Percentiles rank a stretch among this genome's conserved stretches.
Conservation (phyloP, 2,797 vertebrate genomes). For the Petrocephalus sullivani region DNA sequence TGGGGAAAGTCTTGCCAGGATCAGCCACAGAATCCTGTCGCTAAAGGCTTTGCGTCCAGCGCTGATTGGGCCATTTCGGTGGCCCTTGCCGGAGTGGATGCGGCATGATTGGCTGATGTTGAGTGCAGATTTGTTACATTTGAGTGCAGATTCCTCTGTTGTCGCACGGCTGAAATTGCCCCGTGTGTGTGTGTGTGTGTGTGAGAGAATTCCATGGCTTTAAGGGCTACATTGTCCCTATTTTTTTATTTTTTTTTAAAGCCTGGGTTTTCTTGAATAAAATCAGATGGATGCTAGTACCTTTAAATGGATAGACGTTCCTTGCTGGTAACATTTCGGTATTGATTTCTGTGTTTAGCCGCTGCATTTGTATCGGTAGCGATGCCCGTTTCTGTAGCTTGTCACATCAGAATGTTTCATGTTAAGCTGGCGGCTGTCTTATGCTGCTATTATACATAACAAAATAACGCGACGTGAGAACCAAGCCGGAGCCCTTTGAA, state of each 20-base stretch:
- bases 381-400: not conserved
- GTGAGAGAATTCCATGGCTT: not conserved
- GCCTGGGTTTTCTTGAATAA: not conserved
- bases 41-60: not conserved
- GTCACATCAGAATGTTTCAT: not conserved
- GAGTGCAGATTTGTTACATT: not conserved
- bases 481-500: not conserved
- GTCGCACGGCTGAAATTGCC: too few species aligned
- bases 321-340: not conserved
- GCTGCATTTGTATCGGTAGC: not conserved
- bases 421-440: not conserved
- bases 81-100: not conserved
- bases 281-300: not conserved
- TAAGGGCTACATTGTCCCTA: not conserved
- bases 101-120: not conserved
- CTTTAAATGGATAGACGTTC: not conserved
- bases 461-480: not conserved
- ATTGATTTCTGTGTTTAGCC: not conserved
- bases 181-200: not conserved
- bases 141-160: not conserved
- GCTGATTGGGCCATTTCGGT: not conserved
- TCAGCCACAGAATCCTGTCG: not conserved
- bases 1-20: not conserved
- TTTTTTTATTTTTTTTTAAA: too few species aligned
- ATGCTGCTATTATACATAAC: not conserved